Percentiles rank a stretch among this genome's conserved stretches.
These are phyloP conservation scores for Plebejus argus DNA, from an alignment of 2,888 invertebrate species.

Conservation along the genomic window DNA sequence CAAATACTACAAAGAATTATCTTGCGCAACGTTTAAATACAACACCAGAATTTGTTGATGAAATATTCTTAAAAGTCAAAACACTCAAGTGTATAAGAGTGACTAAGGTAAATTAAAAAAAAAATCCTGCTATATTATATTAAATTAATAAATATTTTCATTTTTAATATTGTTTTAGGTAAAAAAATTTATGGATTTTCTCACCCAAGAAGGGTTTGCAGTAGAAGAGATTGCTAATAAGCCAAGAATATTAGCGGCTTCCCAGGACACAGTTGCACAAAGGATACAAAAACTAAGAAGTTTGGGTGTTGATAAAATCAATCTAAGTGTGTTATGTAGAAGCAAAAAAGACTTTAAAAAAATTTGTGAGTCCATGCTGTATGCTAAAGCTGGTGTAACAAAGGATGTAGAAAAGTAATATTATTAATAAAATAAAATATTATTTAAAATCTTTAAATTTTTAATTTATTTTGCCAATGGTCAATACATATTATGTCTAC, in stretches of 20 bases:
- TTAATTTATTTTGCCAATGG: slow-evolving; percentile 29
- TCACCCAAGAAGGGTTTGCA: slow-evolving; percentile 76
- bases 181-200: slow-evolving; percentile 81
- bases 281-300: slow-evolving; percentile 74
- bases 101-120: slow-evolving; percentile 66
- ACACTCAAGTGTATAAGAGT: slow-evolving; percentile 76
- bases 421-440: slow-evolving; percentile 17
- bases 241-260: slow-evolving; percentile 78
- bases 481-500: slow-evolving; percentile 17
- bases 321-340: slow-evolving; percentile 79
- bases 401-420: slow-evolving; percentile 8
- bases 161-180: slow-evolving; percentile 61
- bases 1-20: slow-evolving; percentile 74
- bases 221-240: slow-evolving; percentile 76
- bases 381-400: not conserved
- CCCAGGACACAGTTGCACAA: slow-evolving; percentile 77
- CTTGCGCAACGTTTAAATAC: slow-evolving; percentile 77
- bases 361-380: slow-evolving; percentile 60
- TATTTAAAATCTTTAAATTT: slow-evolving; percentile 13
- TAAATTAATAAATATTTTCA: not conserved
- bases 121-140: not conserved
- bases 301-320: slow-evolving; percentile 69
- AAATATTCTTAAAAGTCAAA: slow-evolving; percentile 76
- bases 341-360: slow-evolving; percentile 79
- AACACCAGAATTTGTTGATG: slow-evolving; percentile 64